Conservation (phyloP, 2,888 invertebrate species). For the Oscheius sp. region DNA sequence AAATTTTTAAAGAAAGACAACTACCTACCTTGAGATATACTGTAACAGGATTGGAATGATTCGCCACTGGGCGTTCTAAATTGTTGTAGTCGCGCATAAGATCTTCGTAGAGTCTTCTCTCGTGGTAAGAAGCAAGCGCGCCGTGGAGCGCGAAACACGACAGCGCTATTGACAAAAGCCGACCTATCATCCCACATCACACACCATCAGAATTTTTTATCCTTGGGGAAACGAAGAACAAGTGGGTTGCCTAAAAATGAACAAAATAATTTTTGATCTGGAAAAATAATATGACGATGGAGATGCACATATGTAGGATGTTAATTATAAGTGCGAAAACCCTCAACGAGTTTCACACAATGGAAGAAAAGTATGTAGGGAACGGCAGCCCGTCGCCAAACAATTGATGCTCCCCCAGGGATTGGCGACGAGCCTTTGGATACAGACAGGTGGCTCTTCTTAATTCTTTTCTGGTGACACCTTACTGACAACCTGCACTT, state of each 20-base stretch:
- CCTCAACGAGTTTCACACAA: constrained; percentile 28
- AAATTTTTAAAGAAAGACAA: background rate
- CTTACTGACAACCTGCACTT: constrained; percentile 20
- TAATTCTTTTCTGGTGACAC: constrained; percentile 27
- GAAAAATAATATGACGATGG: background rate
- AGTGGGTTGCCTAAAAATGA: background rate
- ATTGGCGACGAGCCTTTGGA: constrained; percentile 28
- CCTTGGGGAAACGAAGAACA: background rate
- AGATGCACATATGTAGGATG: no score
- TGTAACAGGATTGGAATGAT: constrained; percentile 69
- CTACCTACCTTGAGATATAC: constrained; percentile 59
- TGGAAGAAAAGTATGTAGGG: constrained; percentile 27
- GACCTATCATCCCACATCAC: constrained; percentile 36
- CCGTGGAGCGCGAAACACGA: constrained; percentile 39
- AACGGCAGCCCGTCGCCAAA: constrained; percentile 37
- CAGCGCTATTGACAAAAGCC: constrained; percentile 38
- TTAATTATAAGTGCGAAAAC: constrained; percentile 12
- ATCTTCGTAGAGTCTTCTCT: constrained; percentile 68
- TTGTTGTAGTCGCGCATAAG: constrained; percentile 69
- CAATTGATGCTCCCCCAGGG: constrained; percentile 35
- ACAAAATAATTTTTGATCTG: background rate
- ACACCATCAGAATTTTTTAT: constrained; percentile 6
- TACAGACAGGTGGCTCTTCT: constrained; percentile 16
- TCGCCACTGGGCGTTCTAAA: constrained; percentile 69
- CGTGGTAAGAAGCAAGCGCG: constrained; percentile 53